Evolutionary conservation across 2,113 vertebrate species (phyloP), one percentile per base, ranked within the genome.

Genomic region (Pleuronectes platessa): DNA sequence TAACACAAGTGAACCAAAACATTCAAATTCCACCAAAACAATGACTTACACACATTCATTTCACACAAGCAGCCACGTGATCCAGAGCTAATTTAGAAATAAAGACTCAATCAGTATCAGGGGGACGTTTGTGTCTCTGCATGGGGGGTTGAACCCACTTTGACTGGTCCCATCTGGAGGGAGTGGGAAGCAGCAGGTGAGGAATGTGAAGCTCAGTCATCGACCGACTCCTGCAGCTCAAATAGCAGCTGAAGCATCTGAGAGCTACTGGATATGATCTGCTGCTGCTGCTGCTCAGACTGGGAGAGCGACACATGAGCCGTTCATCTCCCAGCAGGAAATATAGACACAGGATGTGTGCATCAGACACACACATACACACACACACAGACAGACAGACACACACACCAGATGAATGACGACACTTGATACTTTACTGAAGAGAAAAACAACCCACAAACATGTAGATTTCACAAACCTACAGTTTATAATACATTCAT

Each of bases 131-230:
- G 6, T 31, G 31, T 7, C 31, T 31, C 31, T 31, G 31, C 31
- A 7, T 31, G 31, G 6, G 31, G 6, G 31, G 31, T 31, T 7
- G 31, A 31, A 31, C 31, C 31, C 31, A 31, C 31, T 31, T 59
- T 5, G 60, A 60, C 54, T 24, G 3, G 6, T 65, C 47, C 54
- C 69, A 66, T 73, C 67, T 76, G 73, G 61, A 66, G 58, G n/a
- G 55, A 65, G 74, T 80, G 21, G 13, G 1, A 21, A 75, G 73
- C 83, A 78, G 49, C 72, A 68, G 80, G 80, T 74, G 72, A 79
- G 61, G 74, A 80, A 84, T 82, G 81, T 79, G 42, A 79, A 42
- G 31, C 31, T 1, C 31, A 31, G 58, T 24, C 37, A 5, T 59
- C 12, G 56, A 40, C 24, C 9, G 3, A 62, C 64, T 81, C 74